These are phyloP conservation scores for Lysandra bellargus DNA, from an alignment of 2,888 invertebrate species.

Conservation along the genomic window DNA sequence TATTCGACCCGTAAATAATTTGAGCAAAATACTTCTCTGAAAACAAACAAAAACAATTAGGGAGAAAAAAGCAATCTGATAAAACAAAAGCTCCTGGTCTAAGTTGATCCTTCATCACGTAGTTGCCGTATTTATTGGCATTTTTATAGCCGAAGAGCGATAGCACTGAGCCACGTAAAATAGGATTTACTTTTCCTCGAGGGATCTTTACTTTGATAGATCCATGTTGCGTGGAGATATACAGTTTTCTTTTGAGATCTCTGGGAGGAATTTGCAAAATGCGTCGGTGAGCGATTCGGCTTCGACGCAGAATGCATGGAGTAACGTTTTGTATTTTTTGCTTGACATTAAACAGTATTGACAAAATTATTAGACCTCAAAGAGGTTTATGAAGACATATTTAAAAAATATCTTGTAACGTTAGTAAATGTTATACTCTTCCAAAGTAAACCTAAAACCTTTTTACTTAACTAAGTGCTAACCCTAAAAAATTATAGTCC, in stretches of 20 bases:
- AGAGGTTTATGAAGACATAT: neutral
- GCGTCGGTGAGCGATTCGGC: conserved; percentile 28
- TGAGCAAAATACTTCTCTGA: neutral
- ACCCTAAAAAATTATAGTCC: too few relatives aligned
- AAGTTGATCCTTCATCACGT: conserved; percentile 40
- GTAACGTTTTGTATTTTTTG: neutral
- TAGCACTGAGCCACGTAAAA: conserved; percentile 49
- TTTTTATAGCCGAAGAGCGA: conserved; percentile 56
- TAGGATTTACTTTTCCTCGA: conserved; percentile 50
- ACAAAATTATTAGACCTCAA: neutral
- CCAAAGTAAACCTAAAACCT: too few relatives aligned
- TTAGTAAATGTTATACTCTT: too few relatives aligned
- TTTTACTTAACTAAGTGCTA: too few relatives aligned
- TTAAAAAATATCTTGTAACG: too few relatives aligned
- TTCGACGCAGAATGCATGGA: conserved; percentile 21
- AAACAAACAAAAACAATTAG: conserved; percentile 2
- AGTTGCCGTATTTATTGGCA: conserved; percentile 52
- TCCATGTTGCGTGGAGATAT: neutral
- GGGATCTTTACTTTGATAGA: conserved; percentile 34
- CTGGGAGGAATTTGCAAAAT: neutral
- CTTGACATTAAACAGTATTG: neutral
- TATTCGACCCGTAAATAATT: too few relatives aligned
- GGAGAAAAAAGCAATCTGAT: neutral
- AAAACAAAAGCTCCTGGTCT: conserved; percentile 33
- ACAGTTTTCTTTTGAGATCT: conserved; percentile 5